A percentile compares a stretch with the other conserved stretches of the same genome.
Conservation (phyloP, 2,797 vertebrate species). For the Notolepis coatsorum region DNA sequence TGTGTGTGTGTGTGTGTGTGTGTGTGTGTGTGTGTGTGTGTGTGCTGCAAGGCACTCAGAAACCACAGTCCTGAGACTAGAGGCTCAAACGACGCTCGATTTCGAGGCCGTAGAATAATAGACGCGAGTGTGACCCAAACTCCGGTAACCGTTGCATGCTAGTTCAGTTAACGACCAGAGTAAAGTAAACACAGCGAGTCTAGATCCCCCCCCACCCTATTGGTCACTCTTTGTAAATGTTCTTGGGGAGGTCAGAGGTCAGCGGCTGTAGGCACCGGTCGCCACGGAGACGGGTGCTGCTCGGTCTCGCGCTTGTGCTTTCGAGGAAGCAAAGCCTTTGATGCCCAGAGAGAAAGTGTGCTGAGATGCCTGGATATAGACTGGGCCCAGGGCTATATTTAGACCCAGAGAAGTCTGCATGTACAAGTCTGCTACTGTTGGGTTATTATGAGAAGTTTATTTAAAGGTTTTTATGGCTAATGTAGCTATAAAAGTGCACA, state of each 20-base stretch:
- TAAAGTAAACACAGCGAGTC: no score
- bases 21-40: constrained; percentile 23
- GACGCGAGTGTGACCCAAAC: constrained; percentile 34
- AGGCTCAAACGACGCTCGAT: constrained; percentile 34
- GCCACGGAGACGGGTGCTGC: background rate
- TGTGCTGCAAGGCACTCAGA: constrained; percentile 5
- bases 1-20: constrained; percentile 13
- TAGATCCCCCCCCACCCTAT: background rate
- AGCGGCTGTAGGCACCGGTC: background rate
- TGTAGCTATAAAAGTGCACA: constrained; percentile 32
- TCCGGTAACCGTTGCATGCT: no score
- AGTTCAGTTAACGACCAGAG: no score
- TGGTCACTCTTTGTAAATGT: constrained; percentile 18
- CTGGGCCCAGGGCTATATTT: constrained; percentile 9
- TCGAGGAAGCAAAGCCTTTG: constrained; percentile 47
- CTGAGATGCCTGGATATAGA: constrained; percentile 22
- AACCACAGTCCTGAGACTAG: constrained; percentile 29
- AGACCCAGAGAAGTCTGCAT: background rate
- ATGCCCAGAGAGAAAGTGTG: constrained; percentile 18
- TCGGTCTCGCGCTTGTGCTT: constrained; percentile 44
- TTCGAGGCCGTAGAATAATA: constrained; percentile 17
- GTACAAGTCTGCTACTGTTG: background rate
- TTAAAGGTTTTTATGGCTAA: constrained; percentile 37
- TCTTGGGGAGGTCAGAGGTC: constrained; percentile 28
- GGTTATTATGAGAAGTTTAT: constrained; percentile 4